phyloP scores from a whole-genome alignment of 2,113 vertebrate species.

The Mastomys natalensis region DNA sequence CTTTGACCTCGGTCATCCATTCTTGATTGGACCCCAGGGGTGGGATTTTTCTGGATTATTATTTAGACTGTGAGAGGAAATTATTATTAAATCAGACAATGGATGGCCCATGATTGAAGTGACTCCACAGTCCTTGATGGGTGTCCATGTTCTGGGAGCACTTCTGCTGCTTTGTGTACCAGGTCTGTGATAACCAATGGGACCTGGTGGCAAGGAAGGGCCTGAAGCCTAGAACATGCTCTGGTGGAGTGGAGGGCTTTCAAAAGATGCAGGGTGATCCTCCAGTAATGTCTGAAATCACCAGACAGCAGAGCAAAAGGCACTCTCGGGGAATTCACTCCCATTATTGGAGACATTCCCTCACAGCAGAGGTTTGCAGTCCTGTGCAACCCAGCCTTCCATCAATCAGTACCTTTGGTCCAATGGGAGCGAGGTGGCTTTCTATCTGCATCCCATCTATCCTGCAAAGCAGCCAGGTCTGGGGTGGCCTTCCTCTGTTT shows the following conservation, averaged over 20 bases:
- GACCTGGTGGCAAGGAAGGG: neutral
- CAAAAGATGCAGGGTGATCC: fast-evolving
- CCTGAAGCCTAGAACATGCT: neutral
- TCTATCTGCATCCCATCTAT: neutral
- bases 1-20: constrained; percentile 43
- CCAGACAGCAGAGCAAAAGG: neutral
- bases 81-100: constrained; percentile 39
- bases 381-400: neutral
- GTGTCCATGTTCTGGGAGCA: constrained; percentile 16
- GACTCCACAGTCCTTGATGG: constrained; percentile 51
- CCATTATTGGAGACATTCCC: neutral
- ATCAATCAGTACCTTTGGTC: neutral
- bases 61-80: constrained; percentile 53
- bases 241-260: neutral
- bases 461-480: neutral
- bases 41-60: neutral
- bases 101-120: constrained; percentile 33
- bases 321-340: neutral
- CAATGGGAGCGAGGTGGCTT: neutral
- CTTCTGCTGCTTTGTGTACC: neutral
- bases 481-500: neutral
- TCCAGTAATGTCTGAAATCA: neutral
- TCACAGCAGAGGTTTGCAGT: neutral
- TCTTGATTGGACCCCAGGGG: neutral
- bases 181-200: neutral